Percentiles rank a stretch among this genome's conserved stretches.
phyloP scores from a whole-genome alignment of 2,797 vertebrate species.

The Apogon hyalosoma region DNA sequence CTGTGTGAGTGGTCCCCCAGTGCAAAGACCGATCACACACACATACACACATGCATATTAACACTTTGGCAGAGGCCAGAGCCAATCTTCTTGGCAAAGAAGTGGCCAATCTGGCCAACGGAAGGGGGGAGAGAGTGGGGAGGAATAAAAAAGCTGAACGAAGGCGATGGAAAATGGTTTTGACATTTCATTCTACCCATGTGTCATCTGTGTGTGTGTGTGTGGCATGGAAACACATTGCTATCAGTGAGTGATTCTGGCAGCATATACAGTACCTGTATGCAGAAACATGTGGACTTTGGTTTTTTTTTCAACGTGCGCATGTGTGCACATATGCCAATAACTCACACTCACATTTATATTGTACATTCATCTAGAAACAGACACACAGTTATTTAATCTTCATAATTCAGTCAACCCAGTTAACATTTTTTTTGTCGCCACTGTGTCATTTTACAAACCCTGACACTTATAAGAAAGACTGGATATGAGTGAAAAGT shows the following conservation, averaged over 20 bases:
- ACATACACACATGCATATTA: conserved; percentile 21
- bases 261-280: not conserved
- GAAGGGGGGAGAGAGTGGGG: conserved; percentile 33
- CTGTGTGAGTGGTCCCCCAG: conserved; percentile 9
- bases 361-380: too few relatives aligned
- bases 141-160: conserved; percentile 29
- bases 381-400: too few relatives aligned
- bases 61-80: conserved; percentile 35
- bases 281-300: too few relatives aligned
- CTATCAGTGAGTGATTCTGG: not conserved
- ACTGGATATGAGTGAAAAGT: too few relatives aligned
- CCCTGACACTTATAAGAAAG: too few relatives aligned
- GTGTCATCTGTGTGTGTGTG: conserved; percentile 1
- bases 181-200: conserved; percentile 52
- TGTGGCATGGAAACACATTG: not conserved
- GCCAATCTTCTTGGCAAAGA: conserved; percentile 60
- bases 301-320: too few relatives aligned
- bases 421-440: too few relatives aligned
- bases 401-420: too few relatives aligned
- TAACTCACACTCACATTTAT: too few relatives aligned
- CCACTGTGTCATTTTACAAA: too few relatives aligned
- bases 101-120: conserved; percentile 57
- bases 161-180: conserved; percentile 38
- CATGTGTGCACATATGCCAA: too few relatives aligned
- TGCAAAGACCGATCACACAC: conserved; percentile 12